Evolutionary conservation across 2,888 invertebrate genomes (phyloP), one percentile per base, ranked within the genome.

Genomic region (Diloba caeruleocephala): DNA sequence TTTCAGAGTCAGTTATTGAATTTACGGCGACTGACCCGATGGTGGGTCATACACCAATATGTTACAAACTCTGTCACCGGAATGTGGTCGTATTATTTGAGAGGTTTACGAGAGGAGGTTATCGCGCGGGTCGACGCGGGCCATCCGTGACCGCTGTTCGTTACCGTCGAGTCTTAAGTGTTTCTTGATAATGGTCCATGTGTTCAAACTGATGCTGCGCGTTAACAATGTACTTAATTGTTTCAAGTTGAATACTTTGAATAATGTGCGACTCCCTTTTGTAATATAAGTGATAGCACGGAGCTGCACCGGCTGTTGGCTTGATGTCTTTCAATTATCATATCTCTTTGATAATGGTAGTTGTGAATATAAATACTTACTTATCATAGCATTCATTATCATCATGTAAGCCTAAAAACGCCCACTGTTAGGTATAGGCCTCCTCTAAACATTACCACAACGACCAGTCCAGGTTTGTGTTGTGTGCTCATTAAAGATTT

Each of bases 41-140:
- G 38, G 45, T 26, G 54, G 66, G 65, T 58, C 60, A 13, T 28
- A 59, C 60, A 36, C 66, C 60, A 10, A 65, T 65, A 65, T 32
- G 43, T 65, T 61, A 61, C 42, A 0, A 23, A 29, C 14, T n/a
- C n/a, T 41, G 62, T 62, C 53, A 57, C 45, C 45, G 71, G 71
- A 71, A 71, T 68, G 68, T 57, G 63, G 62, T 62, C 67, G 54
- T 65, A 46, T 65, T 45, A 65, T 43, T 32, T 39, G 61, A 58
- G 41, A 61, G 51, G 43, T 64, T 64, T 61, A 61, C 65, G 60
- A 65, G 50, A 39, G 41, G 32, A 52, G 56, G 56, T 48, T 53
- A 65, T 44, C 45, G 41, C 45, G 41, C 57, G 65, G 71, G 41
- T 21, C 29, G 31, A 15, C 12, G 23, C 33, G 15, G 5, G 6